phyloP scores from a whole-genome alignment of 2,113 vertebrate genomes.

The Speoplatyrhinus poulsoni region DNA sequence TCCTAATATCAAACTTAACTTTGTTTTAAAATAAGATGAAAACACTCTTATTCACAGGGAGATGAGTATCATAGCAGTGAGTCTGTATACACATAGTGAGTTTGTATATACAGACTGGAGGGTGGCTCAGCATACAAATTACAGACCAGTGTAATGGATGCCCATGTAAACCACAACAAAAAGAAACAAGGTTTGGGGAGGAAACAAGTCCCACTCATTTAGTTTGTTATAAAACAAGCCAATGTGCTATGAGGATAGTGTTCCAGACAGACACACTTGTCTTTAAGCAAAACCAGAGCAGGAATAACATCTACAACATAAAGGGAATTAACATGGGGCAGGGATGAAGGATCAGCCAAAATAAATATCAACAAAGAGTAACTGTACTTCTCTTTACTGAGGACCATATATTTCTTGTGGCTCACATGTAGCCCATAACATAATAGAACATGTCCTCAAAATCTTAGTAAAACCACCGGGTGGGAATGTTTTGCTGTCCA shows the following conservation, averaged over 20 bases:
- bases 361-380: too few species aligned
- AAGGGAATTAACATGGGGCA: background rate
- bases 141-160: slow-evolving; percentile 63
- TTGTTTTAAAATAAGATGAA: slow-evolving; percentile 11
- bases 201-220: slow-evolving; percentile 49
- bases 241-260: slow-evolving; percentile 48
- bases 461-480: slow-evolving; percentile 26
- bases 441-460: background rate
- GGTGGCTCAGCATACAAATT: slow-evolving; percentile 64
- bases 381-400: too few species aligned
- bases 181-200: slow-evolving; percentile 44
- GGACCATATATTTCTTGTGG: too few species aligned
- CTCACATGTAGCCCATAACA: too few species aligned
- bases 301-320: background rate
- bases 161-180: slow-evolving; percentile 68
- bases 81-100: slow-evolving; percentile 11
- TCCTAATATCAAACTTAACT: slow-evolving; percentile 25
- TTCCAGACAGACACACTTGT: slow-evolving; percentile 11
- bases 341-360: too few species aligned
- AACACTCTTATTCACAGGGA: slow-evolving; percentile 23
- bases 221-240: slow-evolving; percentile 26
- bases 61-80: slow-evolving; percentile 12
- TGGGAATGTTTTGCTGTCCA: background rate
- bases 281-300: slow-evolving; percentile 28
- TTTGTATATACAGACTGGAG: slow-evolving; percentile 6